A percentile compares a stretch with the other conserved stretches of the same genome.
phyloP scores from a whole-genome alignment of 53 echinoderm and acorn worm species.

The Stichopus horrens region DNA sequence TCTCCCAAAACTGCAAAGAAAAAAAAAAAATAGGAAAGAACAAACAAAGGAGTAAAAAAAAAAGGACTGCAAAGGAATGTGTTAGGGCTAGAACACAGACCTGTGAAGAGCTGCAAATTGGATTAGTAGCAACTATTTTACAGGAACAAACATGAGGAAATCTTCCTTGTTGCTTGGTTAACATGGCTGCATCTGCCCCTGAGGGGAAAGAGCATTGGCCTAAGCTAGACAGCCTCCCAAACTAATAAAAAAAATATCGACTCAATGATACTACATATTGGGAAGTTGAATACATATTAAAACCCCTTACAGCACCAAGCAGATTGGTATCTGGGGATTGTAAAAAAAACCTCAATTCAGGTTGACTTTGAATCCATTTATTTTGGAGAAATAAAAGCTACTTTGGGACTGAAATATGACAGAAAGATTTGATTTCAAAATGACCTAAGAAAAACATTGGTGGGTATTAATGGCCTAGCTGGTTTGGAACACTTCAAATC shows the following conservation, averaged over 20 bases:
- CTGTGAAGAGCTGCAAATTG: no score
- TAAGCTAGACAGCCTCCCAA: not conserved
- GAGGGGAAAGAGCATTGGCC: not conserved
- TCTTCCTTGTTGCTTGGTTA: no score
- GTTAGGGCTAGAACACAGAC: no score
- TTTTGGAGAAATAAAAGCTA: slow-evolving; percentile 37
- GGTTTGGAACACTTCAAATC: slow-evolving; percentile 33
- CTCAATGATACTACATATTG: not conserved
- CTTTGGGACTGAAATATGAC: slow-evolving; percentile 31
- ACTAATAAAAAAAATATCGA: slow-evolving; percentile 23
- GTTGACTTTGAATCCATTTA: slow-evolving; percentile 22
- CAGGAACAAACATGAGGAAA: no score
- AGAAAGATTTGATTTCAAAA: slow-evolving; percentile 40
- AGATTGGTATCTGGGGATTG: slow-evolving; percentile 43
- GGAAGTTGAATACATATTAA: slow-evolving; percentile 30
- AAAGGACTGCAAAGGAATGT: no score
- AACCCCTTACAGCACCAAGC: slow-evolving; percentile 15
- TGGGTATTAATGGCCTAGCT: slow-evolving; percentile 42
- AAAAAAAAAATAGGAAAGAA: no score
- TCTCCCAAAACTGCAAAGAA: no score
- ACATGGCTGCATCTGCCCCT: not conserved
- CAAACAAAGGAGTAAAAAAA: no score
- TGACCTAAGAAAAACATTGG: slow-evolving; percentile 46
- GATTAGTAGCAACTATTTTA: no score
- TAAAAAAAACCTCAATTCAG: slow-evolving; percentile 26